These are phyloP conservation scores for Phaethornis superciliosus DNA, from an alignment of 2,113 vertebrate genomes.

Conservation along the genomic window DNA sequence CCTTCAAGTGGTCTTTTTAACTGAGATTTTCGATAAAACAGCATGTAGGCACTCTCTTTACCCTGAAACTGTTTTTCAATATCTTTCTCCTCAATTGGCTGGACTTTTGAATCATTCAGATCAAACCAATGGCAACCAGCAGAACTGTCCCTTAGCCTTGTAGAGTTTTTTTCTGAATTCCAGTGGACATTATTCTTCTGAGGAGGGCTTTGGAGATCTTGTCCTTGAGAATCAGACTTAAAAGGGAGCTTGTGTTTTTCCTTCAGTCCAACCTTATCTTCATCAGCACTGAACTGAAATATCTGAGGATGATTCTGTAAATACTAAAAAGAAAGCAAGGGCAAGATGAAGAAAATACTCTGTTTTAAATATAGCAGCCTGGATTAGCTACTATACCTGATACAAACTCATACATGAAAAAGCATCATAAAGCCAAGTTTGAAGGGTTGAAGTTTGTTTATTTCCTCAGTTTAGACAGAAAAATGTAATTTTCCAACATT, in stretches of 20 bases:
- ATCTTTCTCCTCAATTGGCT: slow-evolving; percentile 86
- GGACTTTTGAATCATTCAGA: slow-evolving; percentile 91
- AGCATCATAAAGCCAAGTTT: no score
- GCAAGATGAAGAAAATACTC: background rate
- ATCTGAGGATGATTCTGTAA: slow-evolving; percentile 86
- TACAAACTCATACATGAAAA: background rate
- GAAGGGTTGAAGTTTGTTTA: no score
- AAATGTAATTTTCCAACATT: background rate
- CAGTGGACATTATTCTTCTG: slow-evolving; percentile 2
- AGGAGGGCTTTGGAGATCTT: background rate
- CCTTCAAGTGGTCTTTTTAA: slow-evolving; percentile 87
- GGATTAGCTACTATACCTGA: background rate
- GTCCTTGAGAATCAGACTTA: slow-evolving; percentile 35
- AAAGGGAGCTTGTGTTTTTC: background rate
- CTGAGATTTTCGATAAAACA: slow-evolving; percentile 91
- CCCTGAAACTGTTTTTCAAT: slow-evolving; percentile 96
- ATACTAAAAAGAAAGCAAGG: slow-evolving; percentile 77
- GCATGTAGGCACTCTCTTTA: slow-evolving; percentile 98
- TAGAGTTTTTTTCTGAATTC: background rate
- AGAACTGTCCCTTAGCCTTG: background rate
- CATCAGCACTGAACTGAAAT: slow-evolving; percentile 84
- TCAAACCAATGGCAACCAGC: slow-evolving; percentile 90
- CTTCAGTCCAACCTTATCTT: slow-evolving; percentile 81
- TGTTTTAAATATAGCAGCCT: background rate
- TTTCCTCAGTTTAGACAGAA: background rate